Conservation (phyloP, 2,113 vertebrate genomes). For the Indicator maculatus region DNA sequence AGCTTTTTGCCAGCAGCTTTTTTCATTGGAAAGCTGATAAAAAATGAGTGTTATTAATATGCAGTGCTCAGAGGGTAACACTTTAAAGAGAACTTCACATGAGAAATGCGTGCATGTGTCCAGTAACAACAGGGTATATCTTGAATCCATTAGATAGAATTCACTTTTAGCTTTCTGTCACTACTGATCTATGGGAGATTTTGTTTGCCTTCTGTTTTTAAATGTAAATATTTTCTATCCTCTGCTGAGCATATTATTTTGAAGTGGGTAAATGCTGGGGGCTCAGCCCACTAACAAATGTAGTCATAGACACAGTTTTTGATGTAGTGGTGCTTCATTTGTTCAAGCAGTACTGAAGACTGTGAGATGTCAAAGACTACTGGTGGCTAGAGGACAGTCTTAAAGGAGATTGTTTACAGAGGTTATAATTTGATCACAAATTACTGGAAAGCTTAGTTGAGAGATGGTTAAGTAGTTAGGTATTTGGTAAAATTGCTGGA, state of each 20-base stretch:
- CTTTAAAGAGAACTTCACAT: background rate
- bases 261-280: background rate
- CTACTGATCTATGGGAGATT: background rate
- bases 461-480: background rate
- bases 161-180: background rate
- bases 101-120: background rate
- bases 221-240: background rate
- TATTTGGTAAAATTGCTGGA: background rate
- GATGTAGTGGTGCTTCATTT: background rate
- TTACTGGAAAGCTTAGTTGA: background rate
- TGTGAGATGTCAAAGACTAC: background rate
- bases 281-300: background rate
- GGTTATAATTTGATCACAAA: background rate
- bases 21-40: constrained; percentile 40
- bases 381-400: background rate
- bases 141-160: background rate
- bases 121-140: background rate
- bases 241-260: background rate
- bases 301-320: background rate
- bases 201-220: background rate
- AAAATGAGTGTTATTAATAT: background rate
- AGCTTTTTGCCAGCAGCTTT: constrained; percentile 42
- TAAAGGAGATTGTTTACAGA: background rate
- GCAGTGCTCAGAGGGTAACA: background rate
- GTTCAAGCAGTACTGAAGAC: background rate